Evolutionary conservation across 2,888 invertebrate species (phyloP).

Genomic region (Eucera pruinosa): DNA sequence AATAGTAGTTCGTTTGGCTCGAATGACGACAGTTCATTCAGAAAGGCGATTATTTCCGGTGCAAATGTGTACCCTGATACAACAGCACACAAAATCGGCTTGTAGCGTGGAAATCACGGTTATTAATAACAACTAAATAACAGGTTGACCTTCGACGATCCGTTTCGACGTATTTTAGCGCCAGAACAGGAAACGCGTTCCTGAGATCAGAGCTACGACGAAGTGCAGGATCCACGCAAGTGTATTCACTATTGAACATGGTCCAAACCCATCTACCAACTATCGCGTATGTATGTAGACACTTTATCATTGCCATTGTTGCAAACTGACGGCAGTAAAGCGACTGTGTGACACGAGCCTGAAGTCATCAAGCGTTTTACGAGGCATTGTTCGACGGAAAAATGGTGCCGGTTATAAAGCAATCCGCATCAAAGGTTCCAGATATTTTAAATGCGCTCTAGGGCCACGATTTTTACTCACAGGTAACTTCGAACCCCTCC

Average conservation of each 20-base stretch:
- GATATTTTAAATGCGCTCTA: neutral
- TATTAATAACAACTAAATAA: slow-evolving; percentile 74
- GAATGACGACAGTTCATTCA: slow-evolving; percentile 37
- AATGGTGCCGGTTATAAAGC: slow-evolving; percentile 23
- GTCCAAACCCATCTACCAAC: neutral
- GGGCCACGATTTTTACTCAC: slow-evolving; percentile 18
- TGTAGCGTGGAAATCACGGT: slow-evolving; percentile 49
- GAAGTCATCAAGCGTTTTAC: slow-evolving; percentile 46
- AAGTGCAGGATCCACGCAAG: neutral
- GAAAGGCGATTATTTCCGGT: slow-evolving; percentile 50
- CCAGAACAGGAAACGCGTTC: slow-evolving; percentile 42
- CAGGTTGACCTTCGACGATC: slow-evolving; percentile 67
- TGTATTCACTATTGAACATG: neutral
- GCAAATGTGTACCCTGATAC: neutral
- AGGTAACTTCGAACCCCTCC: slow-evolving; percentile 20
- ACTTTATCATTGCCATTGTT: slow-evolving; percentile 18
- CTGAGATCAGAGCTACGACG: neutral
- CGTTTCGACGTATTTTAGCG: slow-evolving; percentile 34
- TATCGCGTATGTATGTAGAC: neutral
- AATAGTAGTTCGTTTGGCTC: neutral
- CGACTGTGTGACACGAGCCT: slow-evolving; percentile 24
- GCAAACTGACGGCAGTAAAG: slow-evolving; percentile 16
- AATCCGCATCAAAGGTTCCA: slow-evolving; percentile 5
- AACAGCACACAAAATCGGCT: slow-evolving; percentile 17
- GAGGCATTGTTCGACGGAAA: slow-evolving; percentile 35